phyloP scores from a whole-genome alignment of 2,797 vertebrate genomes.

The Merluccius polli region DNA sequence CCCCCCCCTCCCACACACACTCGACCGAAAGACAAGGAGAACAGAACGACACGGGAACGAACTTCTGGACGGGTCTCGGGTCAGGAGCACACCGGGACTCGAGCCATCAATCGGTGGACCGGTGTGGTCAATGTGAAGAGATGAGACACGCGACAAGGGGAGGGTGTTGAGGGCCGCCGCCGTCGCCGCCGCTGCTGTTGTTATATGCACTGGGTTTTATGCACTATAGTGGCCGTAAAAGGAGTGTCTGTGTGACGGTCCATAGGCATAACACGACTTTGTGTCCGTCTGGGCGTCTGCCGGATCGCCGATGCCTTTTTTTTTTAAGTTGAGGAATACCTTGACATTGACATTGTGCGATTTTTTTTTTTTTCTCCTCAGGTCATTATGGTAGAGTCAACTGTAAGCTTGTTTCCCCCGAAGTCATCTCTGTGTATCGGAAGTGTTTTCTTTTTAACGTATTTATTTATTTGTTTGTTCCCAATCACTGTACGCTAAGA shows the following conservation, averaged over 20 bases:
- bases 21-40: background rate
- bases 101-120: constrained; percentile 16
- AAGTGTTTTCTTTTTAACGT: background rate
- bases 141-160: background rate
- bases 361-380: constrained; percentile 21
- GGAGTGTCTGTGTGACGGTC: constrained; percentile 27
- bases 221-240: constrained; percentile 57
- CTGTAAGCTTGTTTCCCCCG: background rate
- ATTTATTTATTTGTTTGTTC: background rate
- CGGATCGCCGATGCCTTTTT: constrained; percentile 7
- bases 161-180: background rate
- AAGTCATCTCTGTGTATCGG: background rate
- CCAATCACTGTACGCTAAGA: background rate
- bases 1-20: constrained; percentile 9
- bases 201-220: constrained; percentile 47
- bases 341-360: constrained; percentile 10
- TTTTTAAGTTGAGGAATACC: background rate
- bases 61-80: background rate
- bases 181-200: background rate
- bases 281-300: constrained; percentile 13
- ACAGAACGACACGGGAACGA: constrained; percentile 1
- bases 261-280: constrained; percentile 9
- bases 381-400: background rate
- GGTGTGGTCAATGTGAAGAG: constrained; percentile 23
- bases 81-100: background rate